These are phyloP conservation scores for Hesperophylax magnus DNA, from an alignment of 1,140 invertebrate species.

Conservation along the genomic window DNA sequence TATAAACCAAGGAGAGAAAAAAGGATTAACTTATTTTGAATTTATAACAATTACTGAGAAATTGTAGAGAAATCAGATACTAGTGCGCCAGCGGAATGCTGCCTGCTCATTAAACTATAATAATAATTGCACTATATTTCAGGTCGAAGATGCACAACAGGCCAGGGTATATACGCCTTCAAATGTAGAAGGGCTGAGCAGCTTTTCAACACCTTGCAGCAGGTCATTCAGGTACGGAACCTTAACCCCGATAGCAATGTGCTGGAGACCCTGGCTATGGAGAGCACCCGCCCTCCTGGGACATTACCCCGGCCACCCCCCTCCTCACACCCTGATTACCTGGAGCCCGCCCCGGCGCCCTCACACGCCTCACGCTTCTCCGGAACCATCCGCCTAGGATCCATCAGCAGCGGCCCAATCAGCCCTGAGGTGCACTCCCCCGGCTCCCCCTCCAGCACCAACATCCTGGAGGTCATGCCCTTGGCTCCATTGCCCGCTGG, in stretches of 20 bases:
- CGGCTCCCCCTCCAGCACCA: constrained; percentile 70
- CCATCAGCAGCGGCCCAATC: constrained; percentile 57
- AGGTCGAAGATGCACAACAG: constrained; percentile 91
- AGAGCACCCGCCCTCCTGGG: constrained; percentile 64
- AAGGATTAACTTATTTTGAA: no score
- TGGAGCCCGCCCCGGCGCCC: constrained; percentile 57
- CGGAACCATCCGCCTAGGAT: constrained; percentile 59
- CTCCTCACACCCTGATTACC: constrained; percentile 58
- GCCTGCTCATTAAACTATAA: no score
- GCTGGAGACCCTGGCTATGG: constrained; percentile 70
- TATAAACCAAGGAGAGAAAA: no score
- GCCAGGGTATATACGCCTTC: constrained; percentile 95
- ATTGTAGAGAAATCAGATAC: no score
- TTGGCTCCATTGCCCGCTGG: constrained; percentile 64
- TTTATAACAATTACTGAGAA: no score
- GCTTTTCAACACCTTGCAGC: constrained; percentile 92
- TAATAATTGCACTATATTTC: not conserved
- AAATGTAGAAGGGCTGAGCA: constrained; percentile 90
- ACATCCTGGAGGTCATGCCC: constrained; percentile 70
- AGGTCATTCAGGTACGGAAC: constrained; percentile 80
- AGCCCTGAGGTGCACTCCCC: constrained; percentile 65
- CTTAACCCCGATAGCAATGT: constrained; percentile 71
- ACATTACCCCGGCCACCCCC: constrained; percentile 62
- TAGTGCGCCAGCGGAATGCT: no score
- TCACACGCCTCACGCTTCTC: constrained; percentile 51